Base-by-base conservation (phyloP, 2,113 vertebrate genomes). In the Perca flavescens region DNA sequence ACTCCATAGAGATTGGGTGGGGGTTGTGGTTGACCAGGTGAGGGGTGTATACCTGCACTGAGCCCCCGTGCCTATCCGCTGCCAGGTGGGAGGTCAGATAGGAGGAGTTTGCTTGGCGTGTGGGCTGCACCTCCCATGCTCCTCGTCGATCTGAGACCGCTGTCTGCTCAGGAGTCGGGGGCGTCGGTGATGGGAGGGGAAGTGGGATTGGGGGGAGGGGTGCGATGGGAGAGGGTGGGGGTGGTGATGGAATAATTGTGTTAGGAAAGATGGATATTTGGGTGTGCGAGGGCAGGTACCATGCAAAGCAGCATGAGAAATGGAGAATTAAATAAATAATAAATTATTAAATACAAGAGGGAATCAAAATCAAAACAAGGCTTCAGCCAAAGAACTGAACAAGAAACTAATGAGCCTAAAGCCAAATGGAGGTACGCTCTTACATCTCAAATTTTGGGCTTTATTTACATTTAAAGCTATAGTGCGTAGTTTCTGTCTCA, bases 11-110 rank as follows among this genome's bases (percentile, higher is more conserved):
- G 68, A 74, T 16, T 47, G 74, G 58, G 63, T 58, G 65, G 66
- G 83, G 85, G 84, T n/a, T 80, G 82, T 57, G 88, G 85, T 62
- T 83, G 89, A 83, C 79, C 81, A 86, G 89, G 91, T 93, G 91
- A 90, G 86, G 89, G 88, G 81, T 93, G 88, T 88, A 88, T 99
- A 99, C 98, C 98, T 99, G 98, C 76, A 99, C 98, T 91, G 98
- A 99, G 96, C 98, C 98, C 94, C 98, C 98, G 79, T 98, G 98
- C 96, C 98, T 97, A 91, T 99, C 98, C 80, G 98, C 96, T 90
- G 98, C 97, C 96, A 99, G 94, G 92, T 99, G 98, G 94, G 98
- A 97, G 91, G 97, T 96, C 96, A 99, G 91, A 94, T 98, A 99
- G 56, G 97, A 97, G 94, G 98, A 96, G 95, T 98, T 99, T 91